Conservation (phyloP, 2,797 vertebrate genomes). For the Tokudaia tokunoshimensis region DNA sequence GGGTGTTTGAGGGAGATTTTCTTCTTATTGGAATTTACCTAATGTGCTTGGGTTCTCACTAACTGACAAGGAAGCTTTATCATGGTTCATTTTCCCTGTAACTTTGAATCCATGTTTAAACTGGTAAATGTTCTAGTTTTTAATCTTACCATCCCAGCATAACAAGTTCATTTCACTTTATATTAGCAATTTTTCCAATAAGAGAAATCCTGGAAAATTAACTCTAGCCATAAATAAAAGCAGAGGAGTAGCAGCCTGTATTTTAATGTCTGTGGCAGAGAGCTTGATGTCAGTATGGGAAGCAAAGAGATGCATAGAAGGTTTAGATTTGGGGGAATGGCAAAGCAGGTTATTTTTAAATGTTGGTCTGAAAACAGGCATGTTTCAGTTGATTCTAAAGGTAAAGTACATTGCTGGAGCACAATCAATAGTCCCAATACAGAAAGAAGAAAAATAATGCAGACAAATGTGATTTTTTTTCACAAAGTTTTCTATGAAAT, state of each 20-base stretch:
- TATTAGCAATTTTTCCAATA: background rate
- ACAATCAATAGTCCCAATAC: background rate
- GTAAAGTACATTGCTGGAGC: background rate
- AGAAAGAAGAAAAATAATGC: background rate
- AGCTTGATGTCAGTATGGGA: background rate
- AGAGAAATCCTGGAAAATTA: background rate
- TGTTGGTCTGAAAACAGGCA: background rate
- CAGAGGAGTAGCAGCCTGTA: background rate
- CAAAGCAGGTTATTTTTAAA: background rate
- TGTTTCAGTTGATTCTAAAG: background rate
- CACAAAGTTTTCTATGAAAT: background rate
- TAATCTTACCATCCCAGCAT: background rate
- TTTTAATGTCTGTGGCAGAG: background rate
- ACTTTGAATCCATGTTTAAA: conserved; percentile 32
- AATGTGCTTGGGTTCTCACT: background rate
- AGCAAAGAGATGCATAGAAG: background rate
- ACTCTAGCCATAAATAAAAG: background rate
- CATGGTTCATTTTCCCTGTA: background rate
- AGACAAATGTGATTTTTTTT: background rate
- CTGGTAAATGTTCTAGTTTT: background rate
- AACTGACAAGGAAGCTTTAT: background rate
- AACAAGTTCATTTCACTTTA: background rate
- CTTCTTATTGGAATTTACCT: background rate
- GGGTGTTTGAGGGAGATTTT: background rate
- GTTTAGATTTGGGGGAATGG: background rate